Evolutionary conservation across 37 sponge, comb jelly and placozoan genomes (phyloP), one percentile per base, ranked within the genome.

Genomic region (Amphimedon queenslandica): DNA sequence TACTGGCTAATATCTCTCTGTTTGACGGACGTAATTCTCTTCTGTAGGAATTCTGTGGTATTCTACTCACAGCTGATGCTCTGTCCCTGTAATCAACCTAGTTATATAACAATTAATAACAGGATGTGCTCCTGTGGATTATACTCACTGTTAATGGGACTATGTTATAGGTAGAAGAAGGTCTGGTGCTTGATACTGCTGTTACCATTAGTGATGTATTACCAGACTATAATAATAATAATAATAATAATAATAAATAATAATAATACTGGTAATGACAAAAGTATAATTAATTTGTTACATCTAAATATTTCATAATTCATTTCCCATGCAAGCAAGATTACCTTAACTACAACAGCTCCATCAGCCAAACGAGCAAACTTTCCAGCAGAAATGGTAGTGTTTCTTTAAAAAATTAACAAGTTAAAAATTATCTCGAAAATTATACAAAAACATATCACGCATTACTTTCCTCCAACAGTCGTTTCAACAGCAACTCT

Each of bases 11-110:
- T 5, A 82, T 40, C 56, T 90, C 91, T 33, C 71, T 86, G 42
- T 76, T 69, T 64, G 82, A 57, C 23, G 75, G 36, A 35, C 83
- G 55, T 33, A 90, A 20, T 39, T 90, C 91, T 66, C 91, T 66
- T 38, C 83, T 57, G 47, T 77, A 51, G 40, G 81, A 90, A 41
- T 40, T 90, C 29, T 55, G 70, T 6, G 91, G 91, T 33, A 90
- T 90, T 34, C 75, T 74, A 29, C 83, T 37, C 3, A 78, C 79
- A 42, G 91, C 91, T 20, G 82, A 66, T 40, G 78, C 82, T 29
- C 74, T 76, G 60, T 90, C 91, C 64, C 91, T 58, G 65, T 90
- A 90, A 56, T 86, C 79, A 37, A 90, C 91, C 91, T 90, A 43
- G 18, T 58, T 36, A 40, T 18, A 47, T 47, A 47, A 18, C 13